phyloP scores from a whole-genome alignment of 1,140 invertebrate species.

The Onthophagus taurus region DNA sequence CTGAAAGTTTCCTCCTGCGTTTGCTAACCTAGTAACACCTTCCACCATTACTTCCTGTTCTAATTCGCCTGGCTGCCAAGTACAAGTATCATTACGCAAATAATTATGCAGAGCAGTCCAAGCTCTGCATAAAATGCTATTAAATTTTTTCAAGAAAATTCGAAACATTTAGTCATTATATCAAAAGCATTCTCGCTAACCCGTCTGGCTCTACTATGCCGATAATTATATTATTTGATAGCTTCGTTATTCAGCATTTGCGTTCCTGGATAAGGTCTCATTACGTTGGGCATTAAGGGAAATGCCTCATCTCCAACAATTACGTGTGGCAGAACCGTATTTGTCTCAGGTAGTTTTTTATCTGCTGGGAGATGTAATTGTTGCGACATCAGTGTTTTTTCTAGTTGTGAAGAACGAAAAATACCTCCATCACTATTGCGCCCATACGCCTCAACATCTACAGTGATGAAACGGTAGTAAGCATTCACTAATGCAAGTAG shows the following conservation, averaged over 20 bases:
- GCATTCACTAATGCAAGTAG: constrained; percentile 40
- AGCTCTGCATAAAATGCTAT: constrained; percentile 6
- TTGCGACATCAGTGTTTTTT: constrained; percentile 6
- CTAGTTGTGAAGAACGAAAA: constrained; percentile 15
- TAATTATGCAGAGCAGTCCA: constrained; percentile 15
- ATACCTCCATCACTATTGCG: constrained; percentile 34
- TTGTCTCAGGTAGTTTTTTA: too few species aligned
- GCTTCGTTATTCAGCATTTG: constrained; percentile 12
- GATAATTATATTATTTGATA: constrained; percentile 17
- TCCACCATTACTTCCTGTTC: constrained; percentile 5
- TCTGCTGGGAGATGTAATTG: constrained; percentile 12
- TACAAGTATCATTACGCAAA: constrained; percentile 14
- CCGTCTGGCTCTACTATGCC: constrained; percentile 15
- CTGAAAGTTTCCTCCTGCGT: constrained; percentile 14
- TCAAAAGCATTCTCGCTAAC: constrained; percentile 16
- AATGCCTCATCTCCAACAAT: constrained; percentile 18
- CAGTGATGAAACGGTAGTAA: constrained; percentile 37
- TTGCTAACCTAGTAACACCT: constrained; percentile 10
- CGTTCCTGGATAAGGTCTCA: constrained; percentile 11
- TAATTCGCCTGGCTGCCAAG: constrained; percentile 16
- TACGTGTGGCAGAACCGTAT: constrained; percentile 4
- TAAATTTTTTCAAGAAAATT: constrained; percentile 17
- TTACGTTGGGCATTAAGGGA: constrained; percentile 16
- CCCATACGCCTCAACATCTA: constrained; percentile 41
- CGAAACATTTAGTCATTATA: constrained; percentile 14